phyloP scores from a whole-genome alignment of 1,140 invertebrate species.

The Zaprionus ornatus region DNA sequence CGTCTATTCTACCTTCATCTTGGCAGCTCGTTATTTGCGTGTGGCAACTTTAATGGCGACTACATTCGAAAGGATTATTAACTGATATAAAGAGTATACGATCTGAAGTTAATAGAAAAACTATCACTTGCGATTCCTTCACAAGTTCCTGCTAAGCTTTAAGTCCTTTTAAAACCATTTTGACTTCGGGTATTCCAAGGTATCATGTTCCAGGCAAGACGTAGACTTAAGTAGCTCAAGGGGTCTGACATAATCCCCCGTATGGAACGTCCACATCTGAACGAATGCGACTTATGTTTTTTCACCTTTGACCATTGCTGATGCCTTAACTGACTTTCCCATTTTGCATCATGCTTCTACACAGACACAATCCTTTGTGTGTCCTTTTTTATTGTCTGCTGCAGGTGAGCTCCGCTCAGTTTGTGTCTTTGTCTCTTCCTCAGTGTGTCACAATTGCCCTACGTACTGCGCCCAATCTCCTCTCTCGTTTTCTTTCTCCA shows the following conservation, averaged over 20 bases:
- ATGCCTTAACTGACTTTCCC: conserved; percentile 28
- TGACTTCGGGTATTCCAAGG: conserved; percentile 5
- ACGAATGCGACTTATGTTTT: conserved; percentile 31
- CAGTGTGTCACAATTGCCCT: conserved; percentile 58
- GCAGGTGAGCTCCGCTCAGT: conserved; percentile 45
- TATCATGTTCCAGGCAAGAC: not conserved
- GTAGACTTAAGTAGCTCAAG: conserved; percentile 32
- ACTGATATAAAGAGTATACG: conserved; percentile 3
- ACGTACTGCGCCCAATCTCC: not conserved
- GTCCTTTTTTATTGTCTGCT: conserved; percentile 33
- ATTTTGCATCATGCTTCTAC: conserved; percentile 25
- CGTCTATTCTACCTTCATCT: conserved; percentile 47
- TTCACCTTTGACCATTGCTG: conserved; percentile 27
- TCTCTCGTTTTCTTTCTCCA: not conserved
- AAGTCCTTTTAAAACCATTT: conserved; percentile 11
- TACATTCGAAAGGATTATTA: not conserved
- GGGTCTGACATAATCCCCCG: conserved; percentile 40
- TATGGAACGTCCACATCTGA: conserved; percentile 35
- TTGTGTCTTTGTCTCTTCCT: conserved; percentile 37
- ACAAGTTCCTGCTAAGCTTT: not conserved
- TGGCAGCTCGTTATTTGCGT: conserved; percentile 61
- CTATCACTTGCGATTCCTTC: not conserved
- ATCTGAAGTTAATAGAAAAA: not conserved
- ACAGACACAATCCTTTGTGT: conserved; percentile 1
- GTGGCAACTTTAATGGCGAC: conserved; percentile 20